phyloP scores from a whole-genome alignment of 2,797 vertebrate genomes.

The Poeciliopsis gracilis region DNA sequence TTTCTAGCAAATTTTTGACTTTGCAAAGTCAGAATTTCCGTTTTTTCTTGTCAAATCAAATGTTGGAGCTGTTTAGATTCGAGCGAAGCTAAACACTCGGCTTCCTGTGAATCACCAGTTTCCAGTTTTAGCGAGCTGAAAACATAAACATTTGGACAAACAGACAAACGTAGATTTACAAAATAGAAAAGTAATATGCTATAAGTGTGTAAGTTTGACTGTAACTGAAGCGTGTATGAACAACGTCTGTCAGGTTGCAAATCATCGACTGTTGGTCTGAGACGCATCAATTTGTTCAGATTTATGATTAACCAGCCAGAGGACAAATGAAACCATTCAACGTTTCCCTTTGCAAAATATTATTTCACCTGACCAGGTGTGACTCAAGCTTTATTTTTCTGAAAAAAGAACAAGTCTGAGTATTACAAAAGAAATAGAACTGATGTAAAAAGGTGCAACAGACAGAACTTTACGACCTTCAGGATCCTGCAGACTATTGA shows the following conservation, averaged over 20 bases:
- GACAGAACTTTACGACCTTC: not conserved
- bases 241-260: conserved; percentile 41
- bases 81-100: too few species aligned
- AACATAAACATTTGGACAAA: not conserved
- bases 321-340: conserved; percentile 1
- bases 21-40: too few species aligned
- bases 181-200: not conserved
- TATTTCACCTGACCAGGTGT: conserved; percentile 17
- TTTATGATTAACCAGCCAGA: conserved; percentile 62
- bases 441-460: not conserved
- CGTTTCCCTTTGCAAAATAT: conserved; percentile 1
- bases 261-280: conserved; percentile 63
- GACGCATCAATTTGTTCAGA: not conserved
- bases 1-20: too few species aligned
- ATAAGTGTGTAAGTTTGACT: not conserved
- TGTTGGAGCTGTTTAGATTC: too few species aligned
- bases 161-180: not conserved
- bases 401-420: not conserved
- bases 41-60: too few species aligned
- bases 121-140: not conserved
- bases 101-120: too few species aligned
- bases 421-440: not conserved
- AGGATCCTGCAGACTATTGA: not conserved
- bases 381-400: not conserved
- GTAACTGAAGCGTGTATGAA: conserved; percentile 18